phyloP scores from a whole-genome alignment of 1,140 invertebrate genomes.

The Protaetia brevitarsis region DNA sequence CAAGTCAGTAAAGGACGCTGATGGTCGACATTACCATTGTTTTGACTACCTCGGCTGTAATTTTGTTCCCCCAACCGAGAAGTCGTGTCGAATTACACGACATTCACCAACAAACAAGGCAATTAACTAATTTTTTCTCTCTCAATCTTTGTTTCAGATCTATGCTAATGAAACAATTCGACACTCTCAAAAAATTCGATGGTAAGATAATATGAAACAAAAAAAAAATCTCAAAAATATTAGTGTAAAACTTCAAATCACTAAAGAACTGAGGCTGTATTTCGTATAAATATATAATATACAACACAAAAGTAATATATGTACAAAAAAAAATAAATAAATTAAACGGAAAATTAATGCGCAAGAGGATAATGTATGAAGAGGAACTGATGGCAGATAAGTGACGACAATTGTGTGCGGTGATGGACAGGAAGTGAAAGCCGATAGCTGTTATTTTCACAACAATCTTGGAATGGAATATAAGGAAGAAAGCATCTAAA shows the following conservation, averaged over 20 bases:
- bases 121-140: conserved; percentile 9
- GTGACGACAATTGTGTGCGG: too few relatives aligned
- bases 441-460: neutral
- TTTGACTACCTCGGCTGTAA: too few relatives aligned
- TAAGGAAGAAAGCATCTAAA: neutral
- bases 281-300: conserved; percentile 4
- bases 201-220: conserved; percentile 15
- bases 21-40: too few relatives aligned
- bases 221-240: neutral
- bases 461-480: neutral
- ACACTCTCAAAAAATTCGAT: neutral
- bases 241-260: conserved; percentile 10
- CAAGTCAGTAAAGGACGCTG: too few relatives aligned
- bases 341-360: too few relatives aligned
- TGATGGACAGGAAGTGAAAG: too few relatives aligned
- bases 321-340: neutral
- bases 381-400: too few relatives aligned
- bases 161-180: conserved; percentile 13
- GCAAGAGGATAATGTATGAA: too few relatives aligned
- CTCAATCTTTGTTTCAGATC: neutral
- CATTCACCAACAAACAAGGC: too few relatives aligned
- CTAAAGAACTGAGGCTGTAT: conserved; percentile 14
- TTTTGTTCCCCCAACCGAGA: too few relatives aligned
- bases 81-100: too few relatives aligned
- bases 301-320: neutral